phyloP scores from a whole-genome alignment of 2,797 vertebrate species.

The Tiaroga cobitis region DNA sequence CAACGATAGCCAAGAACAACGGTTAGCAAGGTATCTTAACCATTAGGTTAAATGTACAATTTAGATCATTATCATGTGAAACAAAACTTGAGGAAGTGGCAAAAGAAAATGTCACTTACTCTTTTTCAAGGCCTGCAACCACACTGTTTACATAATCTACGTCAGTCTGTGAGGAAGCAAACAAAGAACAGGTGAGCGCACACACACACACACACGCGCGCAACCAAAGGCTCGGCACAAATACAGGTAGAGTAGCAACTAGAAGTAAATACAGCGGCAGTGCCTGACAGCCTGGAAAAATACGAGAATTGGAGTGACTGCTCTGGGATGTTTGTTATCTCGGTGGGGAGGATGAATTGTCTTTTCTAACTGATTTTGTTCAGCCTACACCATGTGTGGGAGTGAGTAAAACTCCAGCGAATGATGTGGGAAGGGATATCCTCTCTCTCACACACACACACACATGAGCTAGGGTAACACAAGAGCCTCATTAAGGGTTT shows the following conservation, averaged over 20 bases:
- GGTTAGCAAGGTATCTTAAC: not conserved
- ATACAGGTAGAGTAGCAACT: not conserved
- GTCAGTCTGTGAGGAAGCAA: slow-evolving; percentile 83
- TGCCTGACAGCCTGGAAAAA: slow-evolving; percentile 1
- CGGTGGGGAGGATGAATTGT: not conserved
- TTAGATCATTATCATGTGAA: not conserved
- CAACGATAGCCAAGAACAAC: not conserved
- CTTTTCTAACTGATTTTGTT: slow-evolving; percentile 5
- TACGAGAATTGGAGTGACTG: not conserved
- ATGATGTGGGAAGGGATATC: not conserved
- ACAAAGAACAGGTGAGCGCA: slow-evolving; percentile 15
- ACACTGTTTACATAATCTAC: slow-evolving; percentile 90
- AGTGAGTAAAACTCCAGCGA: not conserved
- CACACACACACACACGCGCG: not conserved
- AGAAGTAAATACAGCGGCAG: not conserved
- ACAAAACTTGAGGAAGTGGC: not conserved
- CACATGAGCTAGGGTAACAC: not conserved
- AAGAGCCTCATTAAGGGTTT: slow-evolving; percentile 6
- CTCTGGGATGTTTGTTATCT: not conserved
- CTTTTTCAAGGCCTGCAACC: slow-evolving; percentile 90
- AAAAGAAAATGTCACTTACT: slow-evolving; percentile 79
- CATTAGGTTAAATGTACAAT: not conserved
- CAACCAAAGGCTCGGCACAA: not conserved
- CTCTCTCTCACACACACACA: not conserved
- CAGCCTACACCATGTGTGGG: not conserved